These are phyloP conservation scores for Chiridota heheva DNA, from an alignment of 35 echinoderm and acorn worm species.

Conservation along the genomic window DNA sequence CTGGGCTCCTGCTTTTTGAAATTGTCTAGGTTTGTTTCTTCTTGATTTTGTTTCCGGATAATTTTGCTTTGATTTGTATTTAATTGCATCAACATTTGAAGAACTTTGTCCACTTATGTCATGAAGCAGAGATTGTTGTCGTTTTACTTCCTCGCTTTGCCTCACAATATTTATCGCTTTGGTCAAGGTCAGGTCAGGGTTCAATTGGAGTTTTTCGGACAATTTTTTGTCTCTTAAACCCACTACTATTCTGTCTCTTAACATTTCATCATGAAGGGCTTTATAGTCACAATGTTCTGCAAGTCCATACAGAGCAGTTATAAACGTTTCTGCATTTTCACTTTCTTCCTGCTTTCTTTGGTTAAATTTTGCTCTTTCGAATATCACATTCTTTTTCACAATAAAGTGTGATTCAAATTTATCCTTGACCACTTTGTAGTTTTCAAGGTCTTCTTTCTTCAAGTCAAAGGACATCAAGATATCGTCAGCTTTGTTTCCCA, in stretches of 20 bases:
- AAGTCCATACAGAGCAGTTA: conserved; percentile 28
- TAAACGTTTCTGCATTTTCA: conserved; percentile 7
- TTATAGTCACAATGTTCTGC: conserved; percentile 47
- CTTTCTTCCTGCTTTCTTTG: neutral
- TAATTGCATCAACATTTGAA: conserved; percentile 37
- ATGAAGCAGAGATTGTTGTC: conserved; percentile 17
- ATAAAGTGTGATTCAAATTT: conserved; percentile 15
- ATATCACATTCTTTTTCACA: neutral
- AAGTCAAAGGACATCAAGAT: too few relatives aligned
- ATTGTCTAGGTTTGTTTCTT: too few relatives aligned
- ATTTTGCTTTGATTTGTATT: too few relatives aligned
- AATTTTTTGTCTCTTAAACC: conserved; percentile 21
- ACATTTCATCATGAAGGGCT: conserved; percentile 39
- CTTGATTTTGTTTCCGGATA: too few relatives aligned
- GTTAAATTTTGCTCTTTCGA: neutral
- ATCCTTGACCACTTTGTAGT: neutral
- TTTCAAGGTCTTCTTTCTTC: neutral
- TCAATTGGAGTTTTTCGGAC: conserved; percentile 52
- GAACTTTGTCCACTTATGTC: too few relatives aligned
- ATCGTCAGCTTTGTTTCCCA: too few relatives aligned
- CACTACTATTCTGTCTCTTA: conserved; percentile 49
- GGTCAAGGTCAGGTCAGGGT: conserved; percentile 13
- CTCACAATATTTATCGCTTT: conserved; percentile 37
- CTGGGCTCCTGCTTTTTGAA: too few relatives aligned
- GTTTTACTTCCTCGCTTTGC: conserved; percentile 44